Evolutionary conservation across 2,888 invertebrate species (phyloP).

Genomic region (Scrobipalpa atriplicella): DNA sequence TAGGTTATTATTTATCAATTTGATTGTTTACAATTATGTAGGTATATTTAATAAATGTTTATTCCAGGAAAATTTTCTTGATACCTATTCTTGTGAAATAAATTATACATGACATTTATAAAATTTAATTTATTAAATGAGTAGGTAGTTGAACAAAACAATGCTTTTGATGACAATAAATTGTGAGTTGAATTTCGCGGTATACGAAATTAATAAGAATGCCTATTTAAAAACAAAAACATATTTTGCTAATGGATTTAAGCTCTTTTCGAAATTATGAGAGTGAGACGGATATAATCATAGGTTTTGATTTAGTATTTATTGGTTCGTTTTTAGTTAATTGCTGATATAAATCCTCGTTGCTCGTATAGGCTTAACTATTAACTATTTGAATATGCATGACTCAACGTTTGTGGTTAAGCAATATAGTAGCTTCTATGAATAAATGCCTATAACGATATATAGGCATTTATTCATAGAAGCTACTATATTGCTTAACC

Average conservation of each 20-base stretch:
- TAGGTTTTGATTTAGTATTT: not conserved
- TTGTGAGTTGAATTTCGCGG: no score
- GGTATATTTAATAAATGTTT: not conserved
- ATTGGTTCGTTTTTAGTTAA: not conserved
- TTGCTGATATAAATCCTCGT: not conserved
- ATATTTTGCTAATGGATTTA: not conserved
- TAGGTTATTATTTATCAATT: not conserved
- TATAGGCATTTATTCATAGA: no score
- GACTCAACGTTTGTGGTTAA: not conserved
- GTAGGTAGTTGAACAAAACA: not conserved
- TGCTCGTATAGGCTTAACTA: slow-evolving; percentile 4
- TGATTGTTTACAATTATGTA: not conserved
- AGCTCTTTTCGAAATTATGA: not conserved
- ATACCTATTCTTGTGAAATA: not conserved
- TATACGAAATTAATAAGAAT: not conserved
- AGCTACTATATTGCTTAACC: not conserved
- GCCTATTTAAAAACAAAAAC: not conserved
- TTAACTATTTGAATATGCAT: slow-evolving; percentile 2
- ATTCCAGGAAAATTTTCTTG: not conserved
- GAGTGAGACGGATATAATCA: no score
- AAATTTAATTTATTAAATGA: no score
- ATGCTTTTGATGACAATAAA: not conserved
- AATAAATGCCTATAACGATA: no score
- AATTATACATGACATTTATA: no score
- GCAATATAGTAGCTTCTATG: no score